phyloP scores from a whole-genome alignment of 2,888 invertebrate genomes.

The Agonopterix alstromeriana region DNA sequence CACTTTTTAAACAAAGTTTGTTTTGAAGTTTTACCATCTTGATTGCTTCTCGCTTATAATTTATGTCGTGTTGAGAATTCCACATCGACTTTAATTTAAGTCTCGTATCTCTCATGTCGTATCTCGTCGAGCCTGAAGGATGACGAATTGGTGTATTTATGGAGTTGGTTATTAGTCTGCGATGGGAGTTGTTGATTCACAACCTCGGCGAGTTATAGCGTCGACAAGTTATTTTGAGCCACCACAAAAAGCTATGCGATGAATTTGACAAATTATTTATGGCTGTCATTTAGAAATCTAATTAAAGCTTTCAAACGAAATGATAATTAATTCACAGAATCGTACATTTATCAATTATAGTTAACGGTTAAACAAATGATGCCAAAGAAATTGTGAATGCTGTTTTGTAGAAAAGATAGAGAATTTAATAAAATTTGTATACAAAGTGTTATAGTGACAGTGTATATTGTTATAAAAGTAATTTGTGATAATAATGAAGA shows the following conservation, averaged over 20 bases:
- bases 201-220: background rate
- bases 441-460: background rate
- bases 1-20: background rate
- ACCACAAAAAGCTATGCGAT: background rate
- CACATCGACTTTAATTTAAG: background rate
- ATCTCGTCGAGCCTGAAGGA: constrained; percentile 4
- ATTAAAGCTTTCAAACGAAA: background rate
- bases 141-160: constrained; percentile 12
- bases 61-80: too few relatives aligned
- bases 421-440: background rate
- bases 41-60: too few relatives aligned
- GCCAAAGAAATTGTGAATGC: constrained; percentile 7
- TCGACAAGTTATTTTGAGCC: constrained; percentile 5
- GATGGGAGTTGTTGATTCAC: constrained; percentile 1
- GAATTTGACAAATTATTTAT: constrained; percentile 3
- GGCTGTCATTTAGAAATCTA: background rate
- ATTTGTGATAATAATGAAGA: constrained; percentile 37
- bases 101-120: constrained; percentile 1
- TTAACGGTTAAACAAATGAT: constrained; percentile 1
- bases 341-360: background rate
- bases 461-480: background rate
- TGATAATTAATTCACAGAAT: background rate
- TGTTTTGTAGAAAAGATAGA: background rate
- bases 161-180: constrained; percentile 6
- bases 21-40: too few relatives aligned